Conservation (phyloP, 2,888 invertebrate species). For the Trichogramma dendrolimi region DNA sequence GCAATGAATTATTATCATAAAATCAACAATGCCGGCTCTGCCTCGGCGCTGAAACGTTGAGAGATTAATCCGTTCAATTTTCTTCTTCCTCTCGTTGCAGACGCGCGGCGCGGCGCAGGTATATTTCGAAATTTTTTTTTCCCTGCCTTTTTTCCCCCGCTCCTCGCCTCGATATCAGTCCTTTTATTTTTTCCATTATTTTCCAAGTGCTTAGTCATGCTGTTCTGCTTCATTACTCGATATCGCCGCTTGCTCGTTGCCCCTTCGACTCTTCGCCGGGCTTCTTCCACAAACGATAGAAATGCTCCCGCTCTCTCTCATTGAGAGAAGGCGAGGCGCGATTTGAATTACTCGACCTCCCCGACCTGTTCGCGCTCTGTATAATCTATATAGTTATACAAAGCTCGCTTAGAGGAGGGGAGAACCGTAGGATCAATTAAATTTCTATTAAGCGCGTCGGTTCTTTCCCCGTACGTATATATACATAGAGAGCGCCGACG, state of each 20-base stretch:
- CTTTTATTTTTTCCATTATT: slow-evolving; percentile 1
- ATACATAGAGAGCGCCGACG: not conserved
- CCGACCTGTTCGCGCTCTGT: no score
- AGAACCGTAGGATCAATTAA: slow-evolving; percentile 48
- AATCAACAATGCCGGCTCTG: no score
- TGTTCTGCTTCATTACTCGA: slow-evolving; percentile 24
- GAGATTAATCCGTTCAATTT: no score
- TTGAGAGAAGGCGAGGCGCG: no score
- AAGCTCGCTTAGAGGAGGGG: slow-evolving; percentile 38
- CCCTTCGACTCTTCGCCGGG: no score
- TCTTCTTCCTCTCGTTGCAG: no score
- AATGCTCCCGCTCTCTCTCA: no score
- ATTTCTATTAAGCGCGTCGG: slow-evolving; percentile 48
- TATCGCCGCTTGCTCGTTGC: slow-evolving; percentile 7
- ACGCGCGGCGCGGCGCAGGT: not conserved
- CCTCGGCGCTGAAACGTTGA: no score
- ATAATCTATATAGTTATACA: not conserved
- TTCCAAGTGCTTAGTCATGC: slow-evolving; percentile 2
- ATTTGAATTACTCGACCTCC: no score
- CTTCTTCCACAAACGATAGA: no score
- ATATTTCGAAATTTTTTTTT: not conserved
- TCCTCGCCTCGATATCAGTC: not conserved
- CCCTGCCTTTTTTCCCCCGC: not conserved
- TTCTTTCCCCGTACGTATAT: slow-evolving; percentile 32
- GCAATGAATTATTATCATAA: no score